Evolutionary conservation across 1,140 invertebrate genomes (phyloP).

Genomic region (Radopholus similis): DNA sequence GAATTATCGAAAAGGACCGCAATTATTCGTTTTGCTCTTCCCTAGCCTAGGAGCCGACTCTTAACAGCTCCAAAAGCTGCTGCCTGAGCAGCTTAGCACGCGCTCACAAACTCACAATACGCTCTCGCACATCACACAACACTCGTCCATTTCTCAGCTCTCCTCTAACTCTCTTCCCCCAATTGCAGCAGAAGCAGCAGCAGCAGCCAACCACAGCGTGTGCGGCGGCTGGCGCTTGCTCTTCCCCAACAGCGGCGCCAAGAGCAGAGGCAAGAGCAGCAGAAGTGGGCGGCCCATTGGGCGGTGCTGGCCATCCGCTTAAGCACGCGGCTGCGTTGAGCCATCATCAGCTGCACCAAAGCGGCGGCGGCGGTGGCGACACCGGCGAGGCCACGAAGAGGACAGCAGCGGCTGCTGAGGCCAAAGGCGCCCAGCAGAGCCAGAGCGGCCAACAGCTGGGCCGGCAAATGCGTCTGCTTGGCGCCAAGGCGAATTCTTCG

Average conservation of each 20-base stretch:
- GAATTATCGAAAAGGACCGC: too few species aligned
- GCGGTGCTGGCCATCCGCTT: neutral
- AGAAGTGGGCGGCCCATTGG: neutral
- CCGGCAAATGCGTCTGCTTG: too few species aligned
- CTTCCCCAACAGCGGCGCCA: neutral
- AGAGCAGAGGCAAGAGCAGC: neutral
- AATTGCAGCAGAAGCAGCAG: neutral
- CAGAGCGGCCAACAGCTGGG: too few species aligned
- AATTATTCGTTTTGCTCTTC: neutral
- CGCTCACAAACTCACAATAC: neutral
- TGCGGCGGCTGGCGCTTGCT: neutral
- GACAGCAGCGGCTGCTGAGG: too few species aligned
- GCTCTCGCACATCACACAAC: neutral
- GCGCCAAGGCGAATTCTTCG: too few species aligned
- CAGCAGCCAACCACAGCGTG: neutral
- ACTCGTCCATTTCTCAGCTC: neutral
- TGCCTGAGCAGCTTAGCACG: neutral
- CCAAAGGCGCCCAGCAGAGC: too few species aligned
- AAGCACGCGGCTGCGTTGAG: neutral
- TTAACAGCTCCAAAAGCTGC: neutral
- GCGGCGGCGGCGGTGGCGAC: neutral
- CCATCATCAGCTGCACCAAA: neutral
- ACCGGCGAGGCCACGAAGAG: neutral
- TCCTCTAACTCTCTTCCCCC: neutral
- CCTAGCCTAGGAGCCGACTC: neutral